Conservation (phyloP, 1,140 invertebrate genomes). For the Drosophila orosa region DNA sequence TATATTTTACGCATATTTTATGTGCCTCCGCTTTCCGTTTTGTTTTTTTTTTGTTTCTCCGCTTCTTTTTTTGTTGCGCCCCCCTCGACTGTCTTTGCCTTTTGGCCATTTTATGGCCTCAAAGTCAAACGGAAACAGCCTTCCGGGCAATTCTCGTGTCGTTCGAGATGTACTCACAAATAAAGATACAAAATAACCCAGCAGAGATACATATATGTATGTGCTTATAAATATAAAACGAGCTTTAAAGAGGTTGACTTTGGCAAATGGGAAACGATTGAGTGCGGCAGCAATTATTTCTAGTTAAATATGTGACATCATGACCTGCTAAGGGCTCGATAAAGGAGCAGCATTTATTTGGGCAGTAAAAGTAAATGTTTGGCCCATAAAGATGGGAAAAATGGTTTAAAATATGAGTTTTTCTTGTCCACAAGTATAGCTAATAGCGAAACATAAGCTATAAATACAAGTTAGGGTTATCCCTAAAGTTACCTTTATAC, state of each 20-base stretch:
- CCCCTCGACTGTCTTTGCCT: slow-evolving; percentile 8
- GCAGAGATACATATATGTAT: slow-evolving; percentile 10
- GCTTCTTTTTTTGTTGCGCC: not conserved
- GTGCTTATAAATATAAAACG: slow-evolving; percentile 27
- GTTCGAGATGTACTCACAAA: slow-evolving; percentile 49
- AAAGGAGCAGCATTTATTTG: not conserved
- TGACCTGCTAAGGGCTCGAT: not conserved
- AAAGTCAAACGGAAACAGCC: slow-evolving; percentile 36
- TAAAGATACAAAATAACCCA: slow-evolving; percentile 54
- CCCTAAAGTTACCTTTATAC: not conserved
- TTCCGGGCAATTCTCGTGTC: slow-evolving; percentile 31
- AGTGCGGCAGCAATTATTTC: slow-evolving; percentile 21
- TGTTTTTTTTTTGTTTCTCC: not conserved
- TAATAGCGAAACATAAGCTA: not conserved
- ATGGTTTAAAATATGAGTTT: slow-evolving; percentile 2
- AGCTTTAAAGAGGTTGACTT: slow-evolving; percentile 36
- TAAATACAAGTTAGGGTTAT: not conserved
- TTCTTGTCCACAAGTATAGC: not conserved
- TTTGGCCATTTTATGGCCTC: slow-evolving; percentile 45
- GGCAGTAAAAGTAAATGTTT: not conserved
- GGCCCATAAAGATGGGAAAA: slow-evolving; percentile 3
- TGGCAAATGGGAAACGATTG: slow-evolving; percentile 11
- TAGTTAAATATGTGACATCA: slow-evolving; percentile 6
- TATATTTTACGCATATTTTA: slow-evolving; percentile 78
- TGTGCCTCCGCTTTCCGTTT: slow-evolving; percentile 48